Conservation (phyloP, 2,888 invertebrate species). For the Ametastegia equiseti region DNA sequence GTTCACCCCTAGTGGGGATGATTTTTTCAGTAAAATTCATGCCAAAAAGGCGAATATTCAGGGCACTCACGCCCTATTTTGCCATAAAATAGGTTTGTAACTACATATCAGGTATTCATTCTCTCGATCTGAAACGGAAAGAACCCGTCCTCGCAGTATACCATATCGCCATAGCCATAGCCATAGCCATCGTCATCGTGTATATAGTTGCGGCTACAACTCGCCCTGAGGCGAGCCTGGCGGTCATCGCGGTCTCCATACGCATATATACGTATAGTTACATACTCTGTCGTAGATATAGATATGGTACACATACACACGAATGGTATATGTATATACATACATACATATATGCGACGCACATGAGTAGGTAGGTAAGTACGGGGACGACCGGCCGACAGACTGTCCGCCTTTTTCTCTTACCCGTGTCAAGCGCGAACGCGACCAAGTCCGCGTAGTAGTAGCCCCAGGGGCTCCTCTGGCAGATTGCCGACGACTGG, state of each 20-base stretch:
- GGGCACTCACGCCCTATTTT: too few species aligned
- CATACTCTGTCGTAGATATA: background rate
- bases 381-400: background rate
- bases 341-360: background rate
- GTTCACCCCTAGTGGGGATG: too few species aligned
- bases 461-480: slow-evolving; percentile 58
- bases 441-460: slow-evolving; percentile 8
- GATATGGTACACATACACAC: background rate
- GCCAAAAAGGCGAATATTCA: too few species aligned
- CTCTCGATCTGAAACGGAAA: slow-evolving; percentile 33
- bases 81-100: background rate
- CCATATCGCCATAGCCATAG: background rate
- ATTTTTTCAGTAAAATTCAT: too few species aligned
- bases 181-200: background rate
- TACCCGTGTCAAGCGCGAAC: slow-evolving; percentile 33
- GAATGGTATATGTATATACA: background rate
- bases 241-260: background rate
- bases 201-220: background rate
- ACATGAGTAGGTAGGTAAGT: background rate
- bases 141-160: background rate
- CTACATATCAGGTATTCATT: slow-evolving; percentile 3
- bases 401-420: slow-evolving; percentile 48
- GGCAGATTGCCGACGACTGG: slow-evolving; percentile 64
- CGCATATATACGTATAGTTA: background rate
- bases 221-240: slow-evolving; percentile 18